Evolutionary conservation across 2,797 vertebrate genomes (phyloP).

Genomic region (Anomalospiza imberbis): DNA sequence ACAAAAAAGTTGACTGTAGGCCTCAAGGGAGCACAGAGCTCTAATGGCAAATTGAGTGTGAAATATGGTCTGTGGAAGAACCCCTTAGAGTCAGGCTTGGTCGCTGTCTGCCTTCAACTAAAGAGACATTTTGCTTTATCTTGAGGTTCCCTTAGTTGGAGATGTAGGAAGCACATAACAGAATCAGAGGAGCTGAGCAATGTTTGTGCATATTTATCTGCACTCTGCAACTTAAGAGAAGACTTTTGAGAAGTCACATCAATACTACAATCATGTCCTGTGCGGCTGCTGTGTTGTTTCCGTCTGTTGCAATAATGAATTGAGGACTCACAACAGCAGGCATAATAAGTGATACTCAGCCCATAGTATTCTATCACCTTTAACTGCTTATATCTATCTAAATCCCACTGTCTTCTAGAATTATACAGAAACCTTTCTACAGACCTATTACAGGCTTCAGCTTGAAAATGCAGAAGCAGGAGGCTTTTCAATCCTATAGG

Average conservation of each 20-base stretch:
- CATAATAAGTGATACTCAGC: constrained; percentile 81
- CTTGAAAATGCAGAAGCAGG: constrained; percentile 52
- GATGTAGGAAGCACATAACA: constrained; percentile 73
- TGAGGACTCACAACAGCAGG: constrained; percentile 81
- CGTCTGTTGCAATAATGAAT: constrained; percentile 82
- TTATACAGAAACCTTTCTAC: constrained; percentile 50
- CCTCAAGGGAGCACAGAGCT: constrained; percentile 81
- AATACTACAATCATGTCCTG: constrained; percentile 78
- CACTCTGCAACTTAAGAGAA: constrained; percentile 85
- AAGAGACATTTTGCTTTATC: constrained; percentile 72
- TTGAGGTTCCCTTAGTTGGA: constrained; percentile 80
- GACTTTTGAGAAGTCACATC: constrained; percentile 79
- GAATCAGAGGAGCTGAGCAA: constrained; percentile 70
- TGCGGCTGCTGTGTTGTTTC: constrained; percentile 65
- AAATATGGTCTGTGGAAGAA: constrained; percentile 92
- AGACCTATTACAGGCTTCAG: constrained; percentile 51
- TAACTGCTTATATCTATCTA: constrained; percentile 74
- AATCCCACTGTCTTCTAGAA: constrained; percentile 49
- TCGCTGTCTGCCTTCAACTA: constrained; percentile 81
- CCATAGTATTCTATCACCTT: constrained; percentile 86
- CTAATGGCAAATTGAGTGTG: constrained; percentile 96
- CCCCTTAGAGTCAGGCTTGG: constrained; percentile 89
- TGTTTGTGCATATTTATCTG: constrained; percentile 77
- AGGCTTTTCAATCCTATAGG: not conserved
- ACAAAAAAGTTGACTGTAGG: constrained; percentile 73